Percentiles rank a stretch among this genome's conserved stretches.
These are phyloP conservation scores for Ctenosaura bakeri DNA, from an alignment of 2,797 vertebrate genomes.

Conservation along the genomic window DNA sequence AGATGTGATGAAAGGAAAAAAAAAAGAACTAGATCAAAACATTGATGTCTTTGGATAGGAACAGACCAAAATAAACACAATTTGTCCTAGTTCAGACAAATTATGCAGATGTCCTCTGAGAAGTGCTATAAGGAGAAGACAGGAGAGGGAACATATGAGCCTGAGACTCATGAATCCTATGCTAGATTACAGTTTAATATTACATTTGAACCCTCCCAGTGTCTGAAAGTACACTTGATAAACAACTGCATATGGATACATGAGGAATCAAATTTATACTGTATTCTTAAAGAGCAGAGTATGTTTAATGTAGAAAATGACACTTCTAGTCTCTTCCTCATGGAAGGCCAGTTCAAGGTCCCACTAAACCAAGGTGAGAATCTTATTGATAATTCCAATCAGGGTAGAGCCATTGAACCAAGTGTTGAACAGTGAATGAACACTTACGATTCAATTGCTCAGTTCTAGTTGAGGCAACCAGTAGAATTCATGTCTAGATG, in stretches of 20 bases:
- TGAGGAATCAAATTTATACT: not conserved
- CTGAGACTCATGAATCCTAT: not conserved
- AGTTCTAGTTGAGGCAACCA: too few relatives aligned
- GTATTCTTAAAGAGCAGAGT: not conserved
- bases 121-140: not conserved
- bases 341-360: too few relatives aligned
- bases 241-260: too few relatives aligned
- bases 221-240: not conserved
- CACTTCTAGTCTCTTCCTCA: too few relatives aligned
- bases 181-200: not conserved
- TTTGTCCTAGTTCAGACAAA: not conserved
- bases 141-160: not conserved
- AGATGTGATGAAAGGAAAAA: not conserved
- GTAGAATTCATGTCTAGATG: too few relatives aligned
- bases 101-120: not conserved
- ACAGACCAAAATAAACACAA: not conserved
- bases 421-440: too few relatives aligned
- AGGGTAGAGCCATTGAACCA: too few relatives aligned
- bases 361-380: too few relatives aligned
- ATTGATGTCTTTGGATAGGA: not conserved
- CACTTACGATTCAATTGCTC: too few relatives aligned
- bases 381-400: too few relatives aligned
- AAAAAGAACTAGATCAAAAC: not conserved
- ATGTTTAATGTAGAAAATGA: not conserved
- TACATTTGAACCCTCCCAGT: not conserved